Conservation (phyloP, 2,113 vertebrate species). For the Apaloderma vittatum region DNA sequence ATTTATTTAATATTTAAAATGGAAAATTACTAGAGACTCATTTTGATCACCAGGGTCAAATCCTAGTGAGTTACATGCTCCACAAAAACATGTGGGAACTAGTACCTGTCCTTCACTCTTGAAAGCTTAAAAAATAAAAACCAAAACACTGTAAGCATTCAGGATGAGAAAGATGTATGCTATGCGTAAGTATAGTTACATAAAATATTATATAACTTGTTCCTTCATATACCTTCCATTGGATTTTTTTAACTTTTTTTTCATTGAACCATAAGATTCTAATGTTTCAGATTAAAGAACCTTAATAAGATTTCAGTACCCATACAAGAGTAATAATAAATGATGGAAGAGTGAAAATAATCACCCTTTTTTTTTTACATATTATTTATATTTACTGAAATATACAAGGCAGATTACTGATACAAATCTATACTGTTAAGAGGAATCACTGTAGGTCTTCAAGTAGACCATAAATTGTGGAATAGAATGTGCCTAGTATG, state of each 20-base stretch:
- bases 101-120: neutral
- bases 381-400: neutral
- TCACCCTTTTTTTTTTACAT: neutral
- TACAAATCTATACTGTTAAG: neutral
- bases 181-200: neutral
- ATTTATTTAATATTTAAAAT: neutral
- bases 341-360: neutral
- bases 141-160: neutral
- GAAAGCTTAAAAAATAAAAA: neutral
- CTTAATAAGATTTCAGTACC: neutral
- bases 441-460: neutral
- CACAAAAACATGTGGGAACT: neutral
- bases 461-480: neutral
- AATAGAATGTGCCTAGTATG: neutral
- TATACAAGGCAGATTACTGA: neutral
- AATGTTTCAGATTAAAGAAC: neutral
- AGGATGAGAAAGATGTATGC: neutral
- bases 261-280: neutral
- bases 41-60: neutral
- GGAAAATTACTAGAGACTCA: neutral
- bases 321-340: neutral
- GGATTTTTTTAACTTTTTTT: neutral
- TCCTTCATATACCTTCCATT: neutral
- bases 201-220: neutral
- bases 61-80: neutral